Base-by-base conservation (phyloP, 1,140 invertebrate genomes). In the Dreissena polymorpha region DNA sequence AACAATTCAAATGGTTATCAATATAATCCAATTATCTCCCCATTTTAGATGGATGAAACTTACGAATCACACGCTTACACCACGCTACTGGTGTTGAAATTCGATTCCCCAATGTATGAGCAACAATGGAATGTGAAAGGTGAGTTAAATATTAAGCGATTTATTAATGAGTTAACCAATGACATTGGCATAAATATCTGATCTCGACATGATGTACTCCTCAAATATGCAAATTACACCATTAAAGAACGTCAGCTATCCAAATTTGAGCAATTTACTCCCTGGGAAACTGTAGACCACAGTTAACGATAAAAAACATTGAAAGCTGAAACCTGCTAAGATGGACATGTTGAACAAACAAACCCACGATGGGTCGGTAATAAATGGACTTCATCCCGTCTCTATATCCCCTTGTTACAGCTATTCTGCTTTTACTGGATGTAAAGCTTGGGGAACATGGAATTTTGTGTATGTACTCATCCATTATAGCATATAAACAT, bases 311-410 rank as follows among this genome's bases (percentile, higher is more conserved):
- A 60, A 23, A 60, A 60, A 60, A 23, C 16, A 23, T 53, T 71
- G 78, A 80, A 80, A 80, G 53, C 51, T 57, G 68, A 80, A 57
- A 72, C 27, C 50, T 39, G 64, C 55, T 63, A 64, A 63, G 78
- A 80, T 51, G 60, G 70, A 23, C 50, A 72, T 63, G 69, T 49
- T 57, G 57, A 80, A 63, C 57, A 80, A 80, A 80, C 53, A 80
- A 80, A 23, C 25, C n/a, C n/a, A 78, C 76, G 69, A 78, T 69
- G 76, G 49, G 49, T 23, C 55, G 29, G 76, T 53, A 78, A 78
- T 78, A 78, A 78, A 78, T 78, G 67, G 55, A 78, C 76, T 69
- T 78, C 64, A 69, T 78, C 76, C 13, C 49, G 21, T 13, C 25
- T 21, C 27, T 70, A 70, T 39, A 39, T 70, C 68, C 68, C 25